Evolutionary conservation across 2,888 invertebrate genomes (phyloP).

Genomic region (Meiosimyza decipiens): DNA sequence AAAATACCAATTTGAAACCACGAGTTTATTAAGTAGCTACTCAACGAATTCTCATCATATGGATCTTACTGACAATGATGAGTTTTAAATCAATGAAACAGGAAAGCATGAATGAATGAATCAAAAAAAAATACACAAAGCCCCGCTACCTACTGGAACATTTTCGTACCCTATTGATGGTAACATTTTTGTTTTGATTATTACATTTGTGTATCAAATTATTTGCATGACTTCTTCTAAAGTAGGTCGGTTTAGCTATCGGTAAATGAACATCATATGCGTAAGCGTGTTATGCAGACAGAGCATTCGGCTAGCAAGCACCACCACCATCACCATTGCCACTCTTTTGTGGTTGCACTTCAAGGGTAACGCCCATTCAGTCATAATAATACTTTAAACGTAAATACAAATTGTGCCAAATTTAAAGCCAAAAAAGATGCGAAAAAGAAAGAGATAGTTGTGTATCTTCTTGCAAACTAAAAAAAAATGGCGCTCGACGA

Average conservation of each 20-base stretch:
- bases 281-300: slow-evolving; percentile 16
- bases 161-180: not conserved
- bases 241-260: slow-evolving; percentile 7
- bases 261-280: not conserved
- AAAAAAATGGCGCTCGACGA: slow-evolving; percentile 20
- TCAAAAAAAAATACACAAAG: not conserved
- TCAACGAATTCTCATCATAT: not conserved
- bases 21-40: slow-evolving; percentile 22
- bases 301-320: slow-evolving; percentile 2
- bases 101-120: slow-evolving; percentile 38
- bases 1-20: slow-evolving; percentile 57
- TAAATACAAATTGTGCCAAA: slow-evolving; percentile 3
- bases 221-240: slow-evolving; percentile 28
- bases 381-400: not conserved
- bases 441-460: slow-evolving; percentile 15
- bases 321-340: not conserved
- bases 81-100: slow-evolving; percentile 24
- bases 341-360: slow-evolving; percentile 21
- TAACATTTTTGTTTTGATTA: slow-evolving; percentile 1
- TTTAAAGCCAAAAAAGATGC: not conserved
- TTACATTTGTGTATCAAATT: slow-evolving; percentile 19
- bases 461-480: slow-evolving; percentile 7
- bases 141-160: not conserved
- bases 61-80: not conserved
- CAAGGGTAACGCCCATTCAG: slow-evolving; percentile 42